Evolutionary conservation across 2,888 invertebrate genomes (phyloP), one percentile per base, ranked within the genome.

Genomic region (Epiblema foenella): DNA sequence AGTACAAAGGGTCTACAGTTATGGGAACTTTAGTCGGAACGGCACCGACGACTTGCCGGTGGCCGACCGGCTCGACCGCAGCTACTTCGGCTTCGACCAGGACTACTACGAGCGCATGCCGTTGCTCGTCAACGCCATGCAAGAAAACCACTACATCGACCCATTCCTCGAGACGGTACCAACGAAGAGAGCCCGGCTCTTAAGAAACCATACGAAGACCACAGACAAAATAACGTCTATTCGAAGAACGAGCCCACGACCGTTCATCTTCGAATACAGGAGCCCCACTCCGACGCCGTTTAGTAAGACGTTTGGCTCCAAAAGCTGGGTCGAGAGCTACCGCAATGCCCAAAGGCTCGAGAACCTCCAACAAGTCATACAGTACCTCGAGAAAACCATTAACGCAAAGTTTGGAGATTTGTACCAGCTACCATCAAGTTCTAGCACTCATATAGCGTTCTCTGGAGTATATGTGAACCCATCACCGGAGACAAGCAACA

Each of bases 41-140:
- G 76, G 77, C 62, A 77, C 80, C 59, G 79, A 81, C 59, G 85
- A 87, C 67, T 82, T 76, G 37, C 93, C 93, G 10, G 81, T 89
- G 51, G 93, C 93, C 24, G 91, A 91, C 66, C 86, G 87, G 80
- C 85, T 93, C 56, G 90, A 90, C 75, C 82, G 92, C 76, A 89
- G 82, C 59, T 86, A 86, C 76, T 90, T 92, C 68, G 92, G 90
- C 69, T 89, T 91, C 54, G 93, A 93, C 68, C 93, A 93, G 83
- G 92, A 93, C 75, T 92, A 91, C 75, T 92, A 85, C 77, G 91
- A 91, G 83, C 89, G 85, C 82, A 93, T 93, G 92, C 93, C 93
- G 5, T 79, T 93, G 33, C 84, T 93, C 49, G 87, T 93, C n/a
- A 93, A 93, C 70, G 90, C 91, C 17, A 81, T 93, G 76, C 92